These are phyloP conservation scores for Silurus glanis DNA, from an alignment of 2,113 vertebrate species.

Conservation along the genomic window DNA sequence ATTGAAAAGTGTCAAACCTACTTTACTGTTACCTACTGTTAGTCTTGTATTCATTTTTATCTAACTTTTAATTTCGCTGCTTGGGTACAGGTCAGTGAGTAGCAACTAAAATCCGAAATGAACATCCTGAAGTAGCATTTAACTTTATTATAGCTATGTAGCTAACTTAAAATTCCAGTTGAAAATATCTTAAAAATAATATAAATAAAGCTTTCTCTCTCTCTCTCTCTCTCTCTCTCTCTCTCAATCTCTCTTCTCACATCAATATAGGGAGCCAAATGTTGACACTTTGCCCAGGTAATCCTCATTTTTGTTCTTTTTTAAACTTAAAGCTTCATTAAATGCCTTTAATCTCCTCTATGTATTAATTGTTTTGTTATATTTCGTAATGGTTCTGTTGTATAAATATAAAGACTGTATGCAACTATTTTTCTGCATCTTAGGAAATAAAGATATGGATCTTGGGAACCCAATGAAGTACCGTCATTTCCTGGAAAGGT, in stretches of 20 bases:
- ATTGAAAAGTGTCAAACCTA: no score
- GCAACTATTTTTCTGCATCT: not conserved
- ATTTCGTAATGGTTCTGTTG: not conserved
- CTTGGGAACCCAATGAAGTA: not conserved
- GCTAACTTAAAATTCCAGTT: not conserved
- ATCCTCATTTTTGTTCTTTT: not conserved
- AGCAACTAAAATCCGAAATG: no score
- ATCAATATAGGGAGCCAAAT: conserved; percentile 66
- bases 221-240: not conserved
- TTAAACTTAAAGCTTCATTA: not conserved
- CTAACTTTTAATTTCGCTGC: no score
- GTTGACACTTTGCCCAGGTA: conserved; percentile 72
- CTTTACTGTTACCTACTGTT: no score
- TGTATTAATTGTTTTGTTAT: not conserved
- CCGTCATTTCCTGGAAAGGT: not conserved
- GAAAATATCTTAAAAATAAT: no score
- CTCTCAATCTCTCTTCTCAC: not conserved
- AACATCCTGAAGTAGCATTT: not conserved
- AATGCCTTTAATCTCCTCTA: not conserved
- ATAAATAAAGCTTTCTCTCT: not conserved
- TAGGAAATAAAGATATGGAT: conserved; percentile 15
- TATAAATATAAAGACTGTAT: not conserved
- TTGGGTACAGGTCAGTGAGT: no score
- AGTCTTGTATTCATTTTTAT: no score
- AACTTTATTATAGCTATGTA: not conserved